Conservation (phyloP, 2,888 invertebrate species). For the Lithophane socia region DNA sequence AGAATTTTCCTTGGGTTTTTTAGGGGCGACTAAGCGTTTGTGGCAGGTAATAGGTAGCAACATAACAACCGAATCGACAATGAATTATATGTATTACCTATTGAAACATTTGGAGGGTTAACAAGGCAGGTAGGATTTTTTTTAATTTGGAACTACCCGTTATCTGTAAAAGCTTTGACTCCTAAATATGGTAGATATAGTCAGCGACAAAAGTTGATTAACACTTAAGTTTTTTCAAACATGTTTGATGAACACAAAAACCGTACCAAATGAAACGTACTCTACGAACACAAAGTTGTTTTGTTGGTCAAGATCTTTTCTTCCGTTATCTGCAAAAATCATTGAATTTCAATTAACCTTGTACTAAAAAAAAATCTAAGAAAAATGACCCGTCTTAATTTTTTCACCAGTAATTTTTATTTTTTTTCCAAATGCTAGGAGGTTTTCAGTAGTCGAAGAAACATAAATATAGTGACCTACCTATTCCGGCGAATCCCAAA, state of each 20-base stretch:
- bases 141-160: neutral
- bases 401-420: neutral
- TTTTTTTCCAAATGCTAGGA: neutral
- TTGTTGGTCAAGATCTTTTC: neutral
- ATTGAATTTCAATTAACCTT: neutral
- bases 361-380: too few relatives aligned
- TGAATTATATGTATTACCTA: neutral
- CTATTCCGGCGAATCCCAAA: neutral
- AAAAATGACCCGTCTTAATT: neutral
- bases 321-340: neutral
- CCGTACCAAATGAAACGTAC: neutral
- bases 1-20: slow-evolving; percentile 28
- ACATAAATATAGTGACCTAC: neutral
- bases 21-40: neutral
- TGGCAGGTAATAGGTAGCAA: neutral
- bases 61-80: neutral
- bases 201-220: neutral
- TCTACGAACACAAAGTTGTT: neutral
- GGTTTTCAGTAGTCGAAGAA: neutral
- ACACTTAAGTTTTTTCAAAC: neutral
- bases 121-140: neutral
- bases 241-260: neutral
- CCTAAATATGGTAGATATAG: neutral
- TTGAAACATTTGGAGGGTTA: neutral
- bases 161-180: neutral